phyloP scores from a whole-genome alignment of 1,140 invertebrate genomes.

The Heliconius hermathena region DNA sequence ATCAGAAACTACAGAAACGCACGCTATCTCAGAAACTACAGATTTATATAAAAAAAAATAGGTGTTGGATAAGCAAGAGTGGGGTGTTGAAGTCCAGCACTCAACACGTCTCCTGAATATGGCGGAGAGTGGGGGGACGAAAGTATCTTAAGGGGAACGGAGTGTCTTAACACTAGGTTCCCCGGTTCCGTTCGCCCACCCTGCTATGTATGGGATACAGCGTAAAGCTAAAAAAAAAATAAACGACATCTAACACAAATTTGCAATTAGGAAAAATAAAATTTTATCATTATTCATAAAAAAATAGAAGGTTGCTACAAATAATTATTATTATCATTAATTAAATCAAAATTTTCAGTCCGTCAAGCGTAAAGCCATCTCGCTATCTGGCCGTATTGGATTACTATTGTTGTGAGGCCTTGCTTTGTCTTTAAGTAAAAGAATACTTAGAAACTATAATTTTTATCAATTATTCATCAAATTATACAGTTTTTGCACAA shows the following conservation, averaged over 20 bases:
- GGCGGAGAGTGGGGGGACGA: too few species aligned
- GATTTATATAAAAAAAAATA: too few species aligned
- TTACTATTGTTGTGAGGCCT: conserved; percentile 42
- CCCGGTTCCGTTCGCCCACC: too few species aligned
- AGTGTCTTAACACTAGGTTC: too few species aligned
- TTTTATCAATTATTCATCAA: conserved; percentile 5
- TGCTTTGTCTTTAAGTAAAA: conserved; percentile 37
- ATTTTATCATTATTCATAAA: not conserved
- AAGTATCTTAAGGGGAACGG: too few species aligned
- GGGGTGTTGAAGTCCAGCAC: fast-evolving
- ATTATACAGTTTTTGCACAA: not conserved
- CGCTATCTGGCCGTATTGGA: conserved; percentile 29
- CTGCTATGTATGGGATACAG: too few species aligned
- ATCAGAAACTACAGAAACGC: too few species aligned
- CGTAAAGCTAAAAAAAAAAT: too few species aligned
- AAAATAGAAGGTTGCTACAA: conserved; percentile 19
- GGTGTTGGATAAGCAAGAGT: too few species aligned
- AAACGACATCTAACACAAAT: not conserved
- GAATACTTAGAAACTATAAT: conserved; percentile 3
- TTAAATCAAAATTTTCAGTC: conserved; percentile 23
- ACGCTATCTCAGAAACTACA: too few species aligned
- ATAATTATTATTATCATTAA: conserved; percentile 13
- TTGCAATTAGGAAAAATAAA: not conserved
- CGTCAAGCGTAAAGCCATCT: conserved; percentile 22
- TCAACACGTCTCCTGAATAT: too few species aligned